Evolutionary conservation across 1,140 invertebrate species (phyloP).

Genomic region (Anastrepha ludens): DNA sequence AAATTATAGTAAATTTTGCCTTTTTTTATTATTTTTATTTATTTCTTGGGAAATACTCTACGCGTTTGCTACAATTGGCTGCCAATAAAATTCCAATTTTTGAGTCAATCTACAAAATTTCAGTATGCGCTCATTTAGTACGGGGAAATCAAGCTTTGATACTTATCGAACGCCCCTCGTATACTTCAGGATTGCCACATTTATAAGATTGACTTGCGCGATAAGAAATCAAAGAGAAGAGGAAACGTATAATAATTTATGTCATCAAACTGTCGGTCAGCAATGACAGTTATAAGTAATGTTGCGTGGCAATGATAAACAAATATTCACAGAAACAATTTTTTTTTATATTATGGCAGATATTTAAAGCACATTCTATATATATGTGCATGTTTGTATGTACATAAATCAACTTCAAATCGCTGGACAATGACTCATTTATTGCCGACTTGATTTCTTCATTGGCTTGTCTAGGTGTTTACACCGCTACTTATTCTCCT

Average conservation of each 20-base stretch:
- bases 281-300: background rate
- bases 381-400: background rate
- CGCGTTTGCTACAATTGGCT: too few relatives aligned
- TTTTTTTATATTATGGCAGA: background rate
- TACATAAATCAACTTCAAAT: background rate
- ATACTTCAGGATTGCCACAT: background rate
- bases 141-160: too few relatives aligned
- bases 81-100: too few relatives aligned
- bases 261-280: background rate
- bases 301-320: background rate
- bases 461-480: background rate
- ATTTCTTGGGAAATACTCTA: too few relatives aligned
- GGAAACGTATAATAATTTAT: background rate
- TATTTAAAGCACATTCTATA: background rate
- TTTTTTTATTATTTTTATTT: too few relatives aligned
- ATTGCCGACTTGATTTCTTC: background rate
- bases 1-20: too few relatives aligned
- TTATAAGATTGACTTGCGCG: background rate
- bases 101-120: too few relatives aligned
- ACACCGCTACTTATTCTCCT: background rate
- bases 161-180: too few relatives aligned
- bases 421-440: background rate
- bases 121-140: too few relatives aligned
- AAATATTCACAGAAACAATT: background rate
- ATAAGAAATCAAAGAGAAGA: background rate